Base-by-base conservation (phyloP, 2,888 invertebrate genomes). In the Hyppa rectilinea region DNA sequence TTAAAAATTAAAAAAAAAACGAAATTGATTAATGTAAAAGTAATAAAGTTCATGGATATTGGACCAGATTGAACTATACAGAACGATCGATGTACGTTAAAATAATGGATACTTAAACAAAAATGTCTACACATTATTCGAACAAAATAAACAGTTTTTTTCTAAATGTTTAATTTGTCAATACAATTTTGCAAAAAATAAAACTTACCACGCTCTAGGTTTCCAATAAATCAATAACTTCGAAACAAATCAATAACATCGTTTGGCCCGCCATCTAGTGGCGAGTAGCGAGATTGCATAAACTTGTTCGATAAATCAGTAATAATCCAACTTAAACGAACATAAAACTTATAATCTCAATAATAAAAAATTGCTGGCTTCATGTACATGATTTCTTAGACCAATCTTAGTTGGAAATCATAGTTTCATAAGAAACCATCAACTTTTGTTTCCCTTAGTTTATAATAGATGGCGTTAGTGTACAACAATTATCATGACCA, bases 241-340 rank as follows among this genome's bases (percentile, higher is more conserved):
- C 4, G 3, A 36, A 36, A 38, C 12, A 29, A 43, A 45, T 29
- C 29, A 29, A 43, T 17, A 43, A 10, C 10, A 58, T 4, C 45
- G 34, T 20, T 14, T 40, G 12, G 6, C 12, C 6, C 85, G 94
- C 92, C 94, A 94, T 93, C 95, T 95, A 89, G 87, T 81, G 90
- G 59, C 71, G 92, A 94, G 93, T 95, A 94, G 95, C 91, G 38
- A 47, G 85, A 92, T 82, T 80, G 17, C 56, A 10, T 4, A 9
- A 10, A n/a, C 7, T 65, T 62, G 65, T 80, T 77, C 76, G 34
- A 81, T 84, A 61, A 52, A 40, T 65, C 53, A 50, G 40, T 53
- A 29, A 49, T 2, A 43, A 0, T 31, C 9, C 7, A 29, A 10
- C 3, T 29, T 20, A 29, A 50, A 34, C 12, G 0, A 17, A 1